Base-by-base conservation (phyloP, 2,797 vertebrate genomes). In the Oreochromis grahami region DNA sequence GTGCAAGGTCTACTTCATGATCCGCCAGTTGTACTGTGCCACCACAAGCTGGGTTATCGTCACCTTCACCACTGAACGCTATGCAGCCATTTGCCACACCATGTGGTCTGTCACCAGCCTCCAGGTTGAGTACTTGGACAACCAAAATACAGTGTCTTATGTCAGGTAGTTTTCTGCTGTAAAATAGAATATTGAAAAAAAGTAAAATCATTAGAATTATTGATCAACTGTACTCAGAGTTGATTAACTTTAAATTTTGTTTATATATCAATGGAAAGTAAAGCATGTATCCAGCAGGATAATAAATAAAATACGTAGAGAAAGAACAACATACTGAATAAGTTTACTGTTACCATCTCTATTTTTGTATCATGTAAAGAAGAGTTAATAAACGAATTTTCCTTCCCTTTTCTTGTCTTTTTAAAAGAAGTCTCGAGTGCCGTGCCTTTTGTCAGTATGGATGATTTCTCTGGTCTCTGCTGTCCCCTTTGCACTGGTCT, bases 21-120 rank as follows among this genome's bases (percentile, higher is more conserved):
- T 96, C 32, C 92, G 96, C 4, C 97, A 97, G 82, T 81, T 97
- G 65, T 97, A 97, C 86, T 97, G 96, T n/a, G 95, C 96, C 83
- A 94, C 94, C 85, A 97, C 96, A 24, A 97, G 96, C 85, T 97
- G 96, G 96, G 96, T 96, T 17, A 96, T 97, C 10, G 92, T 97
- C 86, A 95, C 94, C 7, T 97, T 97, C 84, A 97, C 96, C 11
- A 86, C 90, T 2, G 96, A 97, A 86, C 95, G 96, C 78, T 97
- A 97, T 32, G 88, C 95, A 70, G 96, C 96, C 34, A 96, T 97
- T 91, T 97, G 96, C 85, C 96, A 97, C 83, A 96, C 96, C 24
- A 96, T 97, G 96, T 96, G 97, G 96, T 96, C 96, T 6, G 82
- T 96, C 53, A 95, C 95, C 74, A 95, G 95, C 60, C 87, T 96